Evolutionary conservation across 2,113 vertebrate genomes (phyloP).

Genomic region (Petrocephalus microphthalmus): DNA sequence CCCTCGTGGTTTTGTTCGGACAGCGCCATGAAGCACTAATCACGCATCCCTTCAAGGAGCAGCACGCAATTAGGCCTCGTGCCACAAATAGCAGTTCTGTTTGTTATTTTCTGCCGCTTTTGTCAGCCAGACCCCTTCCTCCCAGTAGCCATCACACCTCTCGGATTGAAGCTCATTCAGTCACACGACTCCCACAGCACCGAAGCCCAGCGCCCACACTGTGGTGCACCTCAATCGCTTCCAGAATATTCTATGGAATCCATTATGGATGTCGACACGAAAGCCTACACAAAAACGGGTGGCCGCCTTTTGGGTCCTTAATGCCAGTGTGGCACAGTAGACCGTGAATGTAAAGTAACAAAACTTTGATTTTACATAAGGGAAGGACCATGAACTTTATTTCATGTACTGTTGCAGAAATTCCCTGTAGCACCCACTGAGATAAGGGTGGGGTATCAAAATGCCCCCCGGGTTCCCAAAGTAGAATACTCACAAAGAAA

Average conservation of each 20-base stretch:
- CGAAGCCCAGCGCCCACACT: background rate
- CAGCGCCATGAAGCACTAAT: background rate
- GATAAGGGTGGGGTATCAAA: background rate
- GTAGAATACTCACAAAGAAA: background rate
- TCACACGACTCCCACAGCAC: background rate
- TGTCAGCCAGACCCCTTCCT: background rate
- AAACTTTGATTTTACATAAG: slow-evolving; percentile 14
- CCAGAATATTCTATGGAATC: background rate
- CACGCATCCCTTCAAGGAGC: background rate
- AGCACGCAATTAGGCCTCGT: background rate
- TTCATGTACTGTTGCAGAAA: slow-evolving; percentile 1
- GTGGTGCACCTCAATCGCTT: background rate
- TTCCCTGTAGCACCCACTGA: background rate
- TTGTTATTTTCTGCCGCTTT: background rate
- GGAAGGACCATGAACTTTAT: slow-evolving; percentile 9
- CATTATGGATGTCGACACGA: background rate
- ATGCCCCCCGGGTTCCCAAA: background rate
- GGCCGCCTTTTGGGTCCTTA: slow-evolving; percentile 12
- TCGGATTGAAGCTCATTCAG: slow-evolving; percentile 5
- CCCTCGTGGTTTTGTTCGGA: background rate
- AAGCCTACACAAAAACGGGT: background rate
- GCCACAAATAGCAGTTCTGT: slow-evolving; percentile 9
- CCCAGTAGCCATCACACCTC: background rate
- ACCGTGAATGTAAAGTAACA: slow-evolving; percentile 18
- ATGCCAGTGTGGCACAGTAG: background rate